phyloP scores from a whole-genome alignment of 1,140 invertebrate genomes.

The Penaeus indicus region DNA sequence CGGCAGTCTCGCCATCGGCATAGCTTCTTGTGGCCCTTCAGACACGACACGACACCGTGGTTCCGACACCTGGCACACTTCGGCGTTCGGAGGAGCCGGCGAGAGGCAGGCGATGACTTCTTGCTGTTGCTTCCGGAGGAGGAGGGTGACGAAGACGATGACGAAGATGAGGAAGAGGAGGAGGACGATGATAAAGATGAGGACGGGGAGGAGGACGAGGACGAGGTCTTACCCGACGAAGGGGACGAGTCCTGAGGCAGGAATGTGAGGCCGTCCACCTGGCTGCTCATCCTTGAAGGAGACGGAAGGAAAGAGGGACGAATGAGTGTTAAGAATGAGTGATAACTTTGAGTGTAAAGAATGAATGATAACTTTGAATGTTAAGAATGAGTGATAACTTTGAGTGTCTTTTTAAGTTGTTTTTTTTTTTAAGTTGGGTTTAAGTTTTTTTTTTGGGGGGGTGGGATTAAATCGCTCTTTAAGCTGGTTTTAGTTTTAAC shows the following conservation, averaged over 20 bases:
- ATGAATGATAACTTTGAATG: background rate
- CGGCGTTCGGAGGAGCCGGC: slow-evolving; percentile 76
- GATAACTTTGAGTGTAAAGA: background rate
- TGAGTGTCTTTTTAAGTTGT: too few relatives aligned
- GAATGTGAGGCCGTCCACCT: background rate
- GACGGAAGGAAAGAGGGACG: background rate
- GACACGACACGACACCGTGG: slow-evolving; percentile 88
- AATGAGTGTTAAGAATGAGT: background rate
- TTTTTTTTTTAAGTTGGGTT: too few relatives aligned
- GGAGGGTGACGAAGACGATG: background rate
- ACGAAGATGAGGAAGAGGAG: background rate
- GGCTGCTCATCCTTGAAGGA: background rate
- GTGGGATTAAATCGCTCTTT: too few relatives aligned
- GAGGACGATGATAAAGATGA: background rate
- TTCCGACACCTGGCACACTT: slow-evolving; percentile 91
- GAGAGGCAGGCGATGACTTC: slow-evolving; percentile 42
- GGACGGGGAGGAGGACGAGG: background rate
- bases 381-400: background rate
- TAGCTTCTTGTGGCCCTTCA: slow-evolving; percentile 88
- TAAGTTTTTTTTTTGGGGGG: too few relatives aligned
- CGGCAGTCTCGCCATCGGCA: slow-evolving; percentile 83
- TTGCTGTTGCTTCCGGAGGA: background rate
- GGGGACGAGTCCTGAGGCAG: background rate
- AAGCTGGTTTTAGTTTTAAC: too few relatives aligned
- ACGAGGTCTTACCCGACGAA: background rate